These are phyloP conservation scores for Alitta virens DNA, from an alignment of 2,888 invertebrate species.

Conservation along the genomic window DNA sequence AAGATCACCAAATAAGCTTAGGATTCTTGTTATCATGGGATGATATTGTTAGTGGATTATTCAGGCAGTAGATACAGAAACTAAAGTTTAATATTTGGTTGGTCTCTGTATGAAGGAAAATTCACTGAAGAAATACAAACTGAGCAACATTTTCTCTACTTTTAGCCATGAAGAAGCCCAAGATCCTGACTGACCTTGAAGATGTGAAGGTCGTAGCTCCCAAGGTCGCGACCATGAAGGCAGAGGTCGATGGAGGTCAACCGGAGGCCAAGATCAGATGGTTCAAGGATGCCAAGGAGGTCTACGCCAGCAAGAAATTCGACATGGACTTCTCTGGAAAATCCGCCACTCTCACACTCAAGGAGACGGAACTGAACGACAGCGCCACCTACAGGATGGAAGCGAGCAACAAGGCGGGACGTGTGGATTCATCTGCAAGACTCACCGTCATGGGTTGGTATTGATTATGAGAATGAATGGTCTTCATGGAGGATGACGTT, in stretches of 20 bases:
- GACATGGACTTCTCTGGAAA: slow-evolving; percentile 86
- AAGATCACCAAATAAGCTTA: too few relatives aligned
- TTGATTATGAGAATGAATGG: too few relatives aligned
- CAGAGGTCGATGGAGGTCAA: slow-evolving; percentile 28
- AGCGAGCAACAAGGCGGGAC: slow-evolving; percentile 28
- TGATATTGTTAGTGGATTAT: too few relatives aligned
- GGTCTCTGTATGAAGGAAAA: too few relatives aligned
- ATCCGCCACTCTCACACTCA: slow-evolving; percentile 63
- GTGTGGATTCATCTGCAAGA: slow-evolving; percentile 25
- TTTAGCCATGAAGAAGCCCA: slow-evolving; percentile 28
- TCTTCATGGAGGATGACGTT: too few relatives aligned
- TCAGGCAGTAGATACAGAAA: too few relatives aligned
- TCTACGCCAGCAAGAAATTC: slow-evolving; percentile 64
- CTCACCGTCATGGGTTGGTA: slow-evolving; percentile 29
- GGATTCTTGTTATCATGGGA: too few relatives aligned
- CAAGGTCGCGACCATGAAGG: slow-evolving; percentile 22
- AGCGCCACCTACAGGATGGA: slow-evolving; percentile 48
- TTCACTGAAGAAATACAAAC: too few relatives aligned
- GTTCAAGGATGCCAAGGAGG: slow-evolving; percentile 29
- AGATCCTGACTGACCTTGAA: slow-evolving; percentile 25
- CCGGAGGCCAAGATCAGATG: slow-evolving; percentile 31
- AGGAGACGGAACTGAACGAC: slow-evolving; percentile 73
- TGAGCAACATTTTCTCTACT: too few relatives aligned
- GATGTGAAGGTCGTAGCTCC: slow-evolving; percentile 24
- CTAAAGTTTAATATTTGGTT: too few relatives aligned